Evolutionary conservation across 2,888 invertebrate species (phyloP).

Genomic region (Pecten maximus): DNA sequence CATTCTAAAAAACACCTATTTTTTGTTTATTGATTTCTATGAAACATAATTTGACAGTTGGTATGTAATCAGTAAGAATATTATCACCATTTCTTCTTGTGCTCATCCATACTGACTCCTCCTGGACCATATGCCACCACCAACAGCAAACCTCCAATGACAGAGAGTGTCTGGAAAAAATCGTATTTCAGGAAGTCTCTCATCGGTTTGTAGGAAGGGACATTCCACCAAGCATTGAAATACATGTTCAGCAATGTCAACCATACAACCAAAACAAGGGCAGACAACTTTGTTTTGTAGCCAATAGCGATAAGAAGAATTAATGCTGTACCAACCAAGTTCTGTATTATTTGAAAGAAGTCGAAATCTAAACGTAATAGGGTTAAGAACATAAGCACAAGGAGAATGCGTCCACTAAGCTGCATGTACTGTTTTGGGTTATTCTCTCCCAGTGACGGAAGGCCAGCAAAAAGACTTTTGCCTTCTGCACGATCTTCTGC

Average conservation of each 20-base stretch:
- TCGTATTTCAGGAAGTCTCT: conserved; percentile 99
- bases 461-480: conserved; percentile 96
- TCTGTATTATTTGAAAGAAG: conserved; percentile 92
- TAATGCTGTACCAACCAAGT: conserved; percentile 94
- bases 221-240: conserved; percentile 99
- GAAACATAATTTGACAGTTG: background rate
- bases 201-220: conserved; percentile 96
- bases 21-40: too few species aligned
- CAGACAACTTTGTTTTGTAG: conserved; percentile 98
- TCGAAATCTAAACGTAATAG: conserved; percentile 95
- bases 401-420: conserved; percentile 95
- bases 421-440: conserved; percentile 97
- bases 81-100: conserved; percentile 97
- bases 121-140: conserved; percentile 99
- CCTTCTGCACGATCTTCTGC: conserved; percentile 98
- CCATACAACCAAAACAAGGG: conserved; percentile 94
- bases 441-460: conserved; percentile 87
- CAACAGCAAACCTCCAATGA: conserved; percentile 98
- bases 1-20: background rate
- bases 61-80: background rate
- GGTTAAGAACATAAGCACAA: conserved; percentile 99
- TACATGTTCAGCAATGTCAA: conserved; percentile 95
- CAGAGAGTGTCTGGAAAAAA: conserved; percentile 98
- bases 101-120: conserved; percentile 96
- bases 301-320: conserved; percentile 98